Conservation (phyloP, 2,113 vertebrate genomes). For the Pseudolaguvia tuberculata region DNA sequence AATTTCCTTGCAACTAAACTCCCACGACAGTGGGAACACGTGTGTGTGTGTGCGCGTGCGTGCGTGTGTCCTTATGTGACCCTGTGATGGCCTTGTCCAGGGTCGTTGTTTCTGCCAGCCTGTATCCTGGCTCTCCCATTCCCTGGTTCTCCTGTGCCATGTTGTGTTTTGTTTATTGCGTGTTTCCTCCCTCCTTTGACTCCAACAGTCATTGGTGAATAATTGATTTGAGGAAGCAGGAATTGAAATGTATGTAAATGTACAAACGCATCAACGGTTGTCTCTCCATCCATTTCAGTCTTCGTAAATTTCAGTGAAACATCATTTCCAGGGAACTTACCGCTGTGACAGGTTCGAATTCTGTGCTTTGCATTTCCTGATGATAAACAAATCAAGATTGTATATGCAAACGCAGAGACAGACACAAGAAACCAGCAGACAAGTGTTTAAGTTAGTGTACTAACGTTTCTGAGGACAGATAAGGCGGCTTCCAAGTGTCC, state of each 20-base stretch:
- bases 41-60: too few species aligned
- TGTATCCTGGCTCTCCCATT: neutral
- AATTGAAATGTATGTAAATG: slow-evolving; percentile 32
- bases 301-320: slow-evolving; percentile 8
- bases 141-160: too few species aligned
- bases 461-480: neutral
- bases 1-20: neutral
- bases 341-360: slow-evolving; percentile 14
- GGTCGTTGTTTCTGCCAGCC: neutral
- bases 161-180: neutral
- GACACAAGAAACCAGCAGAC: neutral
- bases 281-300: neutral
- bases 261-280: neutral
- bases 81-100: neutral
- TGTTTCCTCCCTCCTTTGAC: neutral
- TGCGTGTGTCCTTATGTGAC: too few species aligned
- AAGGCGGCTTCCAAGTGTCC: neutral
- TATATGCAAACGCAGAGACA: slow-evolving; percentile 6
- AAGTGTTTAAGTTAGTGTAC: neutral
- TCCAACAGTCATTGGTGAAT: neutral
- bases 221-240: slow-evolving; percentile 30
- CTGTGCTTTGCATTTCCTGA: slow-evolving; percentile 31
- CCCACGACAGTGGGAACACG: too few species aligned
- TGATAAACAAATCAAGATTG: slow-evolving; percentile 32
- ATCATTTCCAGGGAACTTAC: slow-evolving; percentile 25